Evolutionary conservation across 2,888 invertebrate genomes (phyloP).

Genomic region (Chrysomela aeneicollis): DNA sequence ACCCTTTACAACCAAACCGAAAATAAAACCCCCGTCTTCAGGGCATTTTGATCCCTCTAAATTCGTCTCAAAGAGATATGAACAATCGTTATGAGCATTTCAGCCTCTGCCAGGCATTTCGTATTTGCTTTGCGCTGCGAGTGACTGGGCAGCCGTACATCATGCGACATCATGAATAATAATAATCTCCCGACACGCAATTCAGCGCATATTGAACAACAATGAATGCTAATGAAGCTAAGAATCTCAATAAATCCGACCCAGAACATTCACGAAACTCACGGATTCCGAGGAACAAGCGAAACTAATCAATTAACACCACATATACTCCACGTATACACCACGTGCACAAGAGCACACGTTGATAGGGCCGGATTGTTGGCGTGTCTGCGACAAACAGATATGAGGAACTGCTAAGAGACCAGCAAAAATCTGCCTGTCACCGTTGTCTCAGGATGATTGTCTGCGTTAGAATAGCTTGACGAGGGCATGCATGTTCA

Average conservation of each 20-base stretch:
- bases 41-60: no score
- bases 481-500: neutral
- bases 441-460: conserved; percentile 4
- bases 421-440: conserved; percentile 28
- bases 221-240: conserved; percentile 39
- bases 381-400: conserved; percentile 29
- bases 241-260: conserved; percentile 39
- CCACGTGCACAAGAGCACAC: conserved; percentile 27
- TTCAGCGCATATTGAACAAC: conserved; percentile 30
- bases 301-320: conserved; percentile 35
- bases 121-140: neutral
- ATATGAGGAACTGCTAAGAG: conserved; percentile 31
- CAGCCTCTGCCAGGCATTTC: neutral
- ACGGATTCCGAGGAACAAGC: conserved; percentile 3
- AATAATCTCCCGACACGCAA: conserved; percentile 1
- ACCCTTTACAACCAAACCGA: no score
- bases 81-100: no score
- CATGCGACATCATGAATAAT: conserved; percentile 2
- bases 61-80: no score
- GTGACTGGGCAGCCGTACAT: neutral
- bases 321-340: conserved; percentile 20
- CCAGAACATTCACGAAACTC: conserved; percentile 33
- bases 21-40: no score
- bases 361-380: conserved; percentile 27
- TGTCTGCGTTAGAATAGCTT: neutral